These are phyloP conservation scores for Carpatolechia fugitivella DNA, from an alignment of 2,888 invertebrate species.

Conservation along the genomic window DNA sequence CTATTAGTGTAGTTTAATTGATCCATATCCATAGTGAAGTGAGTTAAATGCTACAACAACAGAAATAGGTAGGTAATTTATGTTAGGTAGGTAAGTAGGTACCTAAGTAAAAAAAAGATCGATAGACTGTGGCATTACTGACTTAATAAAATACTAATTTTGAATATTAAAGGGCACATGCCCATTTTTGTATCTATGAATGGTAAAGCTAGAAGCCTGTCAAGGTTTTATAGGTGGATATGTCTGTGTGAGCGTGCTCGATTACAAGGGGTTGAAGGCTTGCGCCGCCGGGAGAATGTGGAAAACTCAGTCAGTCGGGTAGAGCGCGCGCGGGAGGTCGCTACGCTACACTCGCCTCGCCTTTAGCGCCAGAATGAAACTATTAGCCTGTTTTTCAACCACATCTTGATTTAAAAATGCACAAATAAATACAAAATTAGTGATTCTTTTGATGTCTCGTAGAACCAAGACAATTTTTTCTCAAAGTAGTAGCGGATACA, in stretches of 20 bases:
- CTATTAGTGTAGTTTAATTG: no score
- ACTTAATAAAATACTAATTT: no score
- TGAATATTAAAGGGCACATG: no score
- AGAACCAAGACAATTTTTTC: conserved; percentile 27
- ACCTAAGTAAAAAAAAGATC: no score
- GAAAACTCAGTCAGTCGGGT: conserved; percentile 74
- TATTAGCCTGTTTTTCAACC: conserved; percentile 63
- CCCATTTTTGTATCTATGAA: conserved; percentile 11
- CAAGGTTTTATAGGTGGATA: conserved; percentile 44
- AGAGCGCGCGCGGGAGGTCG: conserved; percentile 60
- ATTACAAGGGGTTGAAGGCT: conserved; percentile 76
- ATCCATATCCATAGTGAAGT: no score
- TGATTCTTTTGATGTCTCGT: conserved; percentile 32
- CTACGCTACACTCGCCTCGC: conserved; percentile 44
- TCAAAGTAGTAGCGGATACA: conserved; percentile 42
- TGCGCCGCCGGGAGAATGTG: conserved; percentile 77
- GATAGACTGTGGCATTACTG: no score
- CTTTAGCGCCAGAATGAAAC: conserved; percentile 56
- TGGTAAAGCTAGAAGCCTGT: conserved; percentile 36
- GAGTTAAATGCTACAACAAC: no score
- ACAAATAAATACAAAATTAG: conserved; percentile 32
- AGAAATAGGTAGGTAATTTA: no score
- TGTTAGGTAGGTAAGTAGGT: no score
- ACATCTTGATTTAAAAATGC: conserved; percentile 44
- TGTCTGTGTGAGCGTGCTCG: conserved; percentile 63